Percentiles rank a stretch among this genome's conserved stretches.
Evolutionary conservation across 2,113 vertebrate genomes (phyloP).

Genomic region (Cololabis saira): DNA sequence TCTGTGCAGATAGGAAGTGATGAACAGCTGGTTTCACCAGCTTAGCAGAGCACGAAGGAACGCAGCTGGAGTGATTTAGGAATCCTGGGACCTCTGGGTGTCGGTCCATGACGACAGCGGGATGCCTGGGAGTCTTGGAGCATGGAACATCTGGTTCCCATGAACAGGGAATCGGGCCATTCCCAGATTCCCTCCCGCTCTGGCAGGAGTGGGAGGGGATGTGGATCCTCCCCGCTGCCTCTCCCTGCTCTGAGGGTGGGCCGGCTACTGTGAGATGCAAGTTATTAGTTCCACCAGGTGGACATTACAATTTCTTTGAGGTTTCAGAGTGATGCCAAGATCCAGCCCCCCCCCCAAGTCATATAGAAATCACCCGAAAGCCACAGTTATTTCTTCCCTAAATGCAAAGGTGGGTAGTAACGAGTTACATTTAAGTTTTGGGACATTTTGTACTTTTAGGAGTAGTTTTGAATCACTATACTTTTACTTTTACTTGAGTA

Average conservation of each 20-base stretch:
- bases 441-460: no score
- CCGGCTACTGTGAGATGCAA: conserved; percentile 39
- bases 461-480: no score
- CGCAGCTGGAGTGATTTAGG: conserved; percentile 36
- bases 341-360: no score
- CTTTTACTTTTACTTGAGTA: no score
- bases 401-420: no score
- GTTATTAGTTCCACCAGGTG: neutral
- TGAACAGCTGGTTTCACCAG: conserved; percentile 44
- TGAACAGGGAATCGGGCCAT: conserved; percentile 50
- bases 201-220: no score
- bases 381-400: no score
- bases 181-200: conserved; percentile 33
- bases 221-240: neutral
- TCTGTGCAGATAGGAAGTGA: conserved; percentile 20
- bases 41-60: conserved; percentile 28
- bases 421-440: no score
- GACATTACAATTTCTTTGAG: conserved; percentile 9
- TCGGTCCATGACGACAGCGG: conserved; percentile 42
- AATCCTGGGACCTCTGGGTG: conserved; percentile 36
- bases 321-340: neutral
- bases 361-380: no score
- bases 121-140: conserved; percentile 59
- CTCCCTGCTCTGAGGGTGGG: conserved; percentile 19
- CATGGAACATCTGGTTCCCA: conserved; percentile 77